Conservation (phyloP, 2,797 vertebrate species). For the Platyrinchus mystaceus region DNA sequence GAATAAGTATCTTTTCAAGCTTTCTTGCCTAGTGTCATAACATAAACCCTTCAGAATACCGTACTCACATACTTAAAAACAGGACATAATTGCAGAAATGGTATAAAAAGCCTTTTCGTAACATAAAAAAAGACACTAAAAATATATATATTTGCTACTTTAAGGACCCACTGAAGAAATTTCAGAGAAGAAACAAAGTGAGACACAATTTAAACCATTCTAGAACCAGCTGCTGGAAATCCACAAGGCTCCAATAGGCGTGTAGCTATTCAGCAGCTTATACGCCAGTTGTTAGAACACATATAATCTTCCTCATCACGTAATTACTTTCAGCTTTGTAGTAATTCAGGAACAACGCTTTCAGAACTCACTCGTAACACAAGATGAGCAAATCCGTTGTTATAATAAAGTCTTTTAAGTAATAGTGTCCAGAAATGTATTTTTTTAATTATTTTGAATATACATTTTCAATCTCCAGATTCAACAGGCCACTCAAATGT, state of each 20-base stretch:
- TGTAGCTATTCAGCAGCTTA: background rate
- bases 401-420: background rate
- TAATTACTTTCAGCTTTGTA: background rate
- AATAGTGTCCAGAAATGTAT: fast-evolving
- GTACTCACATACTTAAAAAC: background rate
- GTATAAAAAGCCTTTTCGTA: background rate
- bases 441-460: background rate
- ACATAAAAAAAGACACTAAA: background rate
- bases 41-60: background rate
- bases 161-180: background rate
- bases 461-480: background rate
- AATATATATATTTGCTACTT: background rate
- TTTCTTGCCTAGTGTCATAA: background rate
- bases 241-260: background rate
- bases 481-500: background rate
- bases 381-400: background rate
- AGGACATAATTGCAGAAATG: background rate
- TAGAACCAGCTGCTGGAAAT: background rate
- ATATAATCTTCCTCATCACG: background rate
- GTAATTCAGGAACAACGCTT: background rate
- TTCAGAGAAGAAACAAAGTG: background rate
- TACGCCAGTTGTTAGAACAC: background rate
- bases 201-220: background rate
- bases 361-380: background rate
- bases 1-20: background rate